Base-by-base conservation (phyloP, 2,888 invertebrate genomes). In the Philonicus albiceps region DNA sequence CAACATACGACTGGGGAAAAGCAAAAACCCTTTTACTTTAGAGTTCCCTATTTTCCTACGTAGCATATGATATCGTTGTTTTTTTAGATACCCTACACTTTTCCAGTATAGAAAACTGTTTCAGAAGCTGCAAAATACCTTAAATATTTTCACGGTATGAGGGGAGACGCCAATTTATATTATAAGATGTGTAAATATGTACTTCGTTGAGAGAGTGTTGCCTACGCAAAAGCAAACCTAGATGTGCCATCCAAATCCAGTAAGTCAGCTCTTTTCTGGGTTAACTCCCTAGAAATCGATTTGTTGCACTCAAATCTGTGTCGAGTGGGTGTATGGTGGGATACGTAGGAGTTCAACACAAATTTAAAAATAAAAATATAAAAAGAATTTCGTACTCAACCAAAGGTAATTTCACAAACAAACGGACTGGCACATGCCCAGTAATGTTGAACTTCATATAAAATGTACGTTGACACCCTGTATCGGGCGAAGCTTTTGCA, bases 201-300 rank as follows among this genome's bases (percentile, higher is more conserved):
- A 27, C 49, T 49, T 49, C 1, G 3, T 49, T 49, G 49, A 64
- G 64, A 22, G 19, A 64, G 13, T 64, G 64, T 64, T 64, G 64
- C 64, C 64, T 11, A 64, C 64, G 64, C 64, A 64, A 64, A 64
- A 80, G 53, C 30, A n/a, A 16, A n/a, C n/a, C 27, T n/a, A 53
- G 31, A 80, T 53, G 27, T 80, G 31, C 80, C 31, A 80, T 31
- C 80, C 80, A 80, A 31, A 80, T 80, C 19, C 53, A 80, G 76
- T 53, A 80, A 80, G 80, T 80, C 80, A 80, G 80, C 53, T 19
- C 30, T 31, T 80, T 80, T 80, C 80, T 80, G 80, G 80, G 80
- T 80, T 80, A 80, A 80, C 80, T 80, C 80, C 80, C 80, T 37
- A 53, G 80, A 80, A 80, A 80, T 80, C 80, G 80, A 80, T 80